A percentile compares a stretch with the other conserved stretches of the same genome.
Conservation (phyloP, 2,888 invertebrate genomes). For the Acleris cristana region DNA sequence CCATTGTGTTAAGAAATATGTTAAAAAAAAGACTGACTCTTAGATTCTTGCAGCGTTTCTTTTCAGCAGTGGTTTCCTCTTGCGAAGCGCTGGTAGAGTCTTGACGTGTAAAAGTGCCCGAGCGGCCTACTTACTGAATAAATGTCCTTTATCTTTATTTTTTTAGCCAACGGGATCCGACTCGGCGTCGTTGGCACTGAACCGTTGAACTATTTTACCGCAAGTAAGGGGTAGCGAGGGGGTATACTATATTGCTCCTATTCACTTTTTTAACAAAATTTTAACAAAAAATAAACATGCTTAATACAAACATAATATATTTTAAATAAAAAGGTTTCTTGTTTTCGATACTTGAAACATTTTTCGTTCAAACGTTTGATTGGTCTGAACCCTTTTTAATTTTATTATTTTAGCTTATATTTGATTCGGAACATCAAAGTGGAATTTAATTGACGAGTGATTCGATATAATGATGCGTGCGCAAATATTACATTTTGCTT, state of each 20-base stretch:
- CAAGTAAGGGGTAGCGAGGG: too few relatives aligned
- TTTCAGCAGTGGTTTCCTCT: too few relatives aligned
- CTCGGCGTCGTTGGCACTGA: too few relatives aligned
- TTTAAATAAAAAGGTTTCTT: background rate
- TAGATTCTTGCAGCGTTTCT: too few relatives aligned
- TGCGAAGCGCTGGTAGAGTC: too few relatives aligned
- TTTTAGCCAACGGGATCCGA: too few relatives aligned
- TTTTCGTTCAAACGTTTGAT: conserved; percentile 12
- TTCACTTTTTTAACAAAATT: background rate
- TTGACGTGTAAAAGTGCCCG: too few relatives aligned
- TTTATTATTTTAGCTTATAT: conserved; percentile 9
- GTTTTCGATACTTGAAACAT: conserved; percentile 8
- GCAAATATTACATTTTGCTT: conserved; percentile 10
- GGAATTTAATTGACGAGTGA: conserved; percentile 12
- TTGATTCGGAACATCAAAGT: conserved; percentile 14
- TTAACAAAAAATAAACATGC: background rate
- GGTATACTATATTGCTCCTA: background rate
- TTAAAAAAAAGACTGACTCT: too few relatives aligned
- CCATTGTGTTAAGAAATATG: too few relatives aligned
- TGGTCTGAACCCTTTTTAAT: conserved; percentile 19
- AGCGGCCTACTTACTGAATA: too few relatives aligned
- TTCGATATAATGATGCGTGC: conserved; percentile 12
- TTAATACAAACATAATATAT: background rate
- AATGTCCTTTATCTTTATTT: too few relatives aligned
- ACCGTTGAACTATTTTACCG: too few relatives aligned